Base-by-base conservation (phyloP, 1,140 invertebrate genomes). In the Colletes latitarsis region DNA sequence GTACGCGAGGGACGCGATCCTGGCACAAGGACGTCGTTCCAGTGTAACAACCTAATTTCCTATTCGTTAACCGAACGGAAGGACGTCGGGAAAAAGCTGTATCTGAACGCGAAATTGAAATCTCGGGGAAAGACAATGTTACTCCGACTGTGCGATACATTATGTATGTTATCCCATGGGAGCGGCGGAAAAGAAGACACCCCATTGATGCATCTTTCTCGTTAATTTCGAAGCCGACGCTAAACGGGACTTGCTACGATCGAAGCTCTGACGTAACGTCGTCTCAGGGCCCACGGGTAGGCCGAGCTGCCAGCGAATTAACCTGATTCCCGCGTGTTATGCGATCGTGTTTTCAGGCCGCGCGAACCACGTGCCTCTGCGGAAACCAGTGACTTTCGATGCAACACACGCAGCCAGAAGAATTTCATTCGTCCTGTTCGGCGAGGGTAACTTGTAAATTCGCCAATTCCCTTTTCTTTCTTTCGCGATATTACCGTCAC, bases 1-100 rank as follows among this genome's bases (percentile, higher is more conserved):
- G n/a, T n/a, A n/a, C n/a, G n/a, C n/a, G n/a, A n/a, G n/a, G n/a
- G n/a, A n/a, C n/a, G n/a, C n/a, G n/a, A n/a, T n/a, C 52, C n/a
- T 55, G 57, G 19, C 55, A 41, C 82, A 67, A 85, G 83, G 77
- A 17, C 66, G 3, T 69, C 70, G n/a, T 71, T 76, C 12, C n/a
- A 46, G 6, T 52, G 53, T 60, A 53, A 76, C 17, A 69, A 77
- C 30, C 57, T 60, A 73, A 85, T 84, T 84, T 81, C 49, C 68
- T 46, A 64, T 68, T 75, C 15, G 60, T 76, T 76, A 72, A 66
- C 46, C 55, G 21, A 12, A 41, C 43, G 53, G 30, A 77, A 76
- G 52, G 41, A n/a, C 21, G 9, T n/a, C 19, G 55, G 52, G 43
- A 46, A 82, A 75, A 30, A 52, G 49, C 30, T 41, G n/a, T 17